Conservation (phyloP, 2,888 invertebrate genomes). For the Steinernema hermaphroditum region DNA sequence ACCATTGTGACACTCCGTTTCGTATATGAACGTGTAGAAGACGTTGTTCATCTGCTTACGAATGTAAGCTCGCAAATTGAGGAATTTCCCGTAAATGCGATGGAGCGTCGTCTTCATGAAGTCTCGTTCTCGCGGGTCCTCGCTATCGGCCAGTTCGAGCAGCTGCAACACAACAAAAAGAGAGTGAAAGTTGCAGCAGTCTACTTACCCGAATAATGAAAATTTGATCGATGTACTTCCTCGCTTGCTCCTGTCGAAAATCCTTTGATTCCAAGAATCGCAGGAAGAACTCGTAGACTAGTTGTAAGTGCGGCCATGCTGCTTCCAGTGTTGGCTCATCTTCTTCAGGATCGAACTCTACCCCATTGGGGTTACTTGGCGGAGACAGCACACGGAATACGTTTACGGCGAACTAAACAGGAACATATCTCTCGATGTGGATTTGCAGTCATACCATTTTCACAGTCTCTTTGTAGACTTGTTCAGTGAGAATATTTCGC, state of each 20-base stretch:
- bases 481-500: slow-evolving; percentile 89
- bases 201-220: slow-evolving; percentile 90
- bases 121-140: slow-evolving; percentile 97
- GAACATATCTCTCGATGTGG: slow-evolving; percentile 2
- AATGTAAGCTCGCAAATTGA: slow-evolving; percentile 95
- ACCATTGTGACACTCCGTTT: slow-evolving; percentile 98
- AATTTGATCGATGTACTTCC: slow-evolving; percentile 87
- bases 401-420: slow-evolving; percentile 76
- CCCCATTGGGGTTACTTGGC: slow-evolving; percentile 77
- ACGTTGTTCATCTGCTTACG: slow-evolving; percentile 69
- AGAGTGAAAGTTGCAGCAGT: too few relatives aligned
- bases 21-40: slow-evolving; percentile 94
- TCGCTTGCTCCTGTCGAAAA: slow-evolving; percentile 76
- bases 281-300: slow-evolving; percentile 75
- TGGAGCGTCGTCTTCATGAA: slow-evolving; percentile 97
- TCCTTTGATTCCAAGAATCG: slow-evolving; percentile 86
- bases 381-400: slow-evolving; percentile 86
- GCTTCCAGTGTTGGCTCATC: slow-evolving; percentile 93
- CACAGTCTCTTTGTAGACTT: slow-evolving; percentile 95
- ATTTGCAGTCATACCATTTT: slow-evolving; percentile 79
- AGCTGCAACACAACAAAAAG: slow-evolving; percentile 80
- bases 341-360: slow-evolving; percentile 89
- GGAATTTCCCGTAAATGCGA: slow-evolving; percentile 97
- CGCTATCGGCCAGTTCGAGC: slow-evolving; percentile 96
- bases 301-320: slow-evolving; percentile 68